Percentiles rank a stretch among this genome's conserved stretches.
Conservation (phyloP, 2,797 vertebrate species). For the Presbytis comata region DNA sequence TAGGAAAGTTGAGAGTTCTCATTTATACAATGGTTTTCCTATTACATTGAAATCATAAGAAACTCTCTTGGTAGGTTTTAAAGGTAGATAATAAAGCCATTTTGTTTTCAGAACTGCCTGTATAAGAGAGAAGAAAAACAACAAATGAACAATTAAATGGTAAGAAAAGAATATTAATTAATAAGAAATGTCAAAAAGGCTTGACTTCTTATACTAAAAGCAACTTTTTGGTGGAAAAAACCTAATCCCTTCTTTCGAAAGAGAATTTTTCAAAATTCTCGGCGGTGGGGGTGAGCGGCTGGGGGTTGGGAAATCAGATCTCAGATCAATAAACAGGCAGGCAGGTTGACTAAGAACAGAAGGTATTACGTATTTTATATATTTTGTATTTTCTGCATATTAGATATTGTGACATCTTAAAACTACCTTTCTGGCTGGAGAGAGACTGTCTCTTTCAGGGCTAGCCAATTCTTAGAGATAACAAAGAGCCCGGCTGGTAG, state of each 20-base stretch:
- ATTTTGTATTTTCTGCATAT: background rate
- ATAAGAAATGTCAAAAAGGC: background rate
- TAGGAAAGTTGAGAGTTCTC: background rate
- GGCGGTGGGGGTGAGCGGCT: no score
- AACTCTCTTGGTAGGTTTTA: background rate
- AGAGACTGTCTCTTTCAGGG: background rate
- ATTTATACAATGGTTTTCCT: background rate
- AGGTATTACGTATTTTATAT: background rate
- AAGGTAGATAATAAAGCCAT: conserved; percentile 3
- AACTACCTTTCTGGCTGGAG: background rate
- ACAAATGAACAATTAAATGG: background rate
- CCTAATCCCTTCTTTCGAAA: conserved; percentile 35
- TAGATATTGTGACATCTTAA: background rate
- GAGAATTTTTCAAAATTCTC: conserved; percentile 24
- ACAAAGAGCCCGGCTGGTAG: background rate
- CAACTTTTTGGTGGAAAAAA: conserved; percentile 28
- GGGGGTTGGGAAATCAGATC: background rate
- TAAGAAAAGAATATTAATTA: conserved; percentile 14
- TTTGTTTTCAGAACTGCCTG: background rate
- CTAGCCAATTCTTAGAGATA: background rate
- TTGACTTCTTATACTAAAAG: conserved; percentile 37
- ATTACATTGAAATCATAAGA: background rate
- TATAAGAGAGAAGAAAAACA: background rate
- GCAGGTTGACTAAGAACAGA: background rate
- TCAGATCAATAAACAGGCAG: background rate